Conservation (phyloP, 2,888 invertebrate species). For the Dynastes hyllus region DNA sequence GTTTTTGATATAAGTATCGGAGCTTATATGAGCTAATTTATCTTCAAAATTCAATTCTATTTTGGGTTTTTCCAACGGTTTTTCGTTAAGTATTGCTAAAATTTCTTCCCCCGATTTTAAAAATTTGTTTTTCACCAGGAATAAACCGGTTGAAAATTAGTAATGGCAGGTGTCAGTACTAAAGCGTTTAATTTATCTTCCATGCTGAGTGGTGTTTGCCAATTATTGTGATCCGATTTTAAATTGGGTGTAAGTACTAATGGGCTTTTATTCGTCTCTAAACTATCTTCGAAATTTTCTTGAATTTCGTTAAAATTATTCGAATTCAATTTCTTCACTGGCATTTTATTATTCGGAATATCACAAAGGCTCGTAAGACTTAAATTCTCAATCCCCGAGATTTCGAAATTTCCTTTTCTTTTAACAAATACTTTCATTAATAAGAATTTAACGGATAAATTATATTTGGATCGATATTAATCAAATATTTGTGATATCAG, state of each 20-base stretch:
- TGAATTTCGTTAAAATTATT: neutral
- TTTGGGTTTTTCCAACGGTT: neutral
- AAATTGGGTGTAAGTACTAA: neutral
- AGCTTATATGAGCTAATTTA: slow-evolving; percentile 38
- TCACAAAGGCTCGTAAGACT: neutral
- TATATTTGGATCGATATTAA: slow-evolving; percentile 12
- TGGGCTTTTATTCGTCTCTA: slow-evolving; percentile 14
- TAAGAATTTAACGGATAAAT: neutral
- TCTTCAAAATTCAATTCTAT: slow-evolving; percentile 5
- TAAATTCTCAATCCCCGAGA: slow-evolving; percentile 37
- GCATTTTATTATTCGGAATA: neutral
- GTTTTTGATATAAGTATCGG: slow-evolving; percentile 72
- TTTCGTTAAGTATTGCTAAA: neutral
- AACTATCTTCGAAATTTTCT: slow-evolving; percentile 31
- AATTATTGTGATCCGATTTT: neutral
- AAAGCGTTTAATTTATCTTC: slow-evolving; percentile 48
- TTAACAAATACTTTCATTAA: slow-evolving; percentile 31
- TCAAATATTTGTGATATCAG: slow-evolving; percentile 53
- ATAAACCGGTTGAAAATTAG: slow-evolving; percentile 44
- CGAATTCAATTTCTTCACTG: neutral
- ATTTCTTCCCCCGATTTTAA: slow-evolving; percentile 35
- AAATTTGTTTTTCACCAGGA: slow-evolving; percentile 55
- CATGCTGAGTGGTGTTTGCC: slow-evolving; percentile 7
- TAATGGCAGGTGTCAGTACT: slow-evolving; percentile 29
- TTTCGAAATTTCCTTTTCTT: slow-evolving; percentile 45